A percentile compares a stretch with the other conserved stretches of the same genome.
These are phyloP conservation scores for Leptoclinus maculatus DNA, from an alignment of 2,797 vertebrate genomes.

Conservation along the genomic window DNA sequence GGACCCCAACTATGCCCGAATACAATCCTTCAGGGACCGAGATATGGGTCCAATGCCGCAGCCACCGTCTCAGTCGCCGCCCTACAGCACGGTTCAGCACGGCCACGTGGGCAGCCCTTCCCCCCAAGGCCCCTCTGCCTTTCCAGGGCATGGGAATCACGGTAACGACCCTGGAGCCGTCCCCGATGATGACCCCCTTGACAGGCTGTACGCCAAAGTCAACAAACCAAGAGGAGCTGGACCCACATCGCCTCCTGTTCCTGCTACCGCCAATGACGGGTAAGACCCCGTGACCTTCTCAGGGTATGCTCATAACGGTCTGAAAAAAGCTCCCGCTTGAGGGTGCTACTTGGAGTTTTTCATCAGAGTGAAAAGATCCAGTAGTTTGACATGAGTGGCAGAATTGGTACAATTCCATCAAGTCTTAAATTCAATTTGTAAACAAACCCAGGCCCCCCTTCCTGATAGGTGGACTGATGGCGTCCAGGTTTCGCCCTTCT, in stretches of 20 bases:
- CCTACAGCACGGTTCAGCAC: constrained; percentile 79
- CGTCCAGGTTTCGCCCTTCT: not conserved
- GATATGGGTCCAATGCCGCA: constrained; percentile 57
- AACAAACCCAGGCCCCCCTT: not conserved
- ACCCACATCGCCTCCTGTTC: constrained; percentile 75
- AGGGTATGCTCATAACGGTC: not conserved
- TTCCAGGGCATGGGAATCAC: constrained; percentile 75
- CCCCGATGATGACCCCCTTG: constrained; percentile 87
- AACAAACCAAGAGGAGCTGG: constrained; percentile 89
- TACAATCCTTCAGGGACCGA: constrained; percentile 91
- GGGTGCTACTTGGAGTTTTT: not conserved
- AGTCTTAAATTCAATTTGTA: not conserved
- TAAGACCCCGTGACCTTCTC: constrained; percentile 63
- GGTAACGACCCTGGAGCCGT: constrained; percentile 75
- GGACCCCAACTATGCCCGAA: constrained; percentile 96
- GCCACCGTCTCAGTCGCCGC: constrained; percentile 79
- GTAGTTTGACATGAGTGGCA: not conserved
- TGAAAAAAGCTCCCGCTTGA: not conserved
- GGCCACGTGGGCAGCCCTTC: constrained; percentile 83
- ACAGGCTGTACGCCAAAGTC: constrained; percentile 95
- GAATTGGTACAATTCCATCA: not conserved
- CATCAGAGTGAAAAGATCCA: not conserved
- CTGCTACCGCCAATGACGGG: constrained; percentile 87
- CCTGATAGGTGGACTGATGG: not conserved
- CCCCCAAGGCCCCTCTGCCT: constrained; percentile 80